Percentiles rank a stretch among this genome's conserved stretches.
Conservation (phyloP, 2,113 vertebrate species). For the Promerops cafer region DNA sequence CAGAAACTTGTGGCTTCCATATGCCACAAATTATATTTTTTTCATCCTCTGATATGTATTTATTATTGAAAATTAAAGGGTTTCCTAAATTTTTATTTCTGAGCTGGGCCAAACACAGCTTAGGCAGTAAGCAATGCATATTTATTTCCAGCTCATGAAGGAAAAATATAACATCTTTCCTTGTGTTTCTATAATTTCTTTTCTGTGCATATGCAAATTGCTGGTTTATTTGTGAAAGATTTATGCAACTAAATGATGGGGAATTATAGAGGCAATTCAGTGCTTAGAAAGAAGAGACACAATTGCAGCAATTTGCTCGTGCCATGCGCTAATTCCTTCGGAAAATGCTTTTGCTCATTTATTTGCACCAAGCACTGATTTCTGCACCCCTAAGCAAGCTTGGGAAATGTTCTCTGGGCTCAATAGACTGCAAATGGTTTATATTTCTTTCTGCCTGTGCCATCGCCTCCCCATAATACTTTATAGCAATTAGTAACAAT, state of each 20-base stretch:
- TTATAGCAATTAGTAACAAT: slow-evolving; percentile 45
- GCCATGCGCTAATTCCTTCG: not conserved
- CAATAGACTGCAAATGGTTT: not conserved
- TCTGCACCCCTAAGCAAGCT: slow-evolving; percentile 16
- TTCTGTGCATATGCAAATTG: slow-evolving; percentile 59
- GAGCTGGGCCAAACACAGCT: slow-evolving; percentile 27
- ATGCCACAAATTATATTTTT: not conserved
- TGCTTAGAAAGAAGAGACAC: slow-evolving; percentile 43
- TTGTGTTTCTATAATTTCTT: slow-evolving; percentile 51
- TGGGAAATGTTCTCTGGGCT: not conserved
- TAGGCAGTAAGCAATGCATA: slow-evolving; percentile 6
- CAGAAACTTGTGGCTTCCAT: not conserved
- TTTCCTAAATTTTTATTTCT: slow-evolving; percentile 40
- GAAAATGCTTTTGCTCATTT: slow-evolving; percentile 43
- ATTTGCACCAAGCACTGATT: not conserved
- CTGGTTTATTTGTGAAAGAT: slow-evolving; percentile 52
- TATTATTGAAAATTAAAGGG: slow-evolving; percentile 51
- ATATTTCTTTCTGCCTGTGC: not conserved
- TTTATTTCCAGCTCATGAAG: slow-evolving; percentile 1
- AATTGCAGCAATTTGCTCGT: slow-evolving; percentile 62
- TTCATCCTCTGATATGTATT: slow-evolving; percentile 11
- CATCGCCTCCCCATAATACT: not conserved
- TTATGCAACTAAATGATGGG: slow-evolving; percentile 64
- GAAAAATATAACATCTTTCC: slow-evolving; percentile 35
- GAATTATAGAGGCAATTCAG: slow-evolving; percentile 62